A percentile compares a stretch with the other conserved stretches of the same genome.
Evolutionary conservation across 2,113 vertebrate species (phyloP).

Genomic region (Eublepharis macularius): DNA sequence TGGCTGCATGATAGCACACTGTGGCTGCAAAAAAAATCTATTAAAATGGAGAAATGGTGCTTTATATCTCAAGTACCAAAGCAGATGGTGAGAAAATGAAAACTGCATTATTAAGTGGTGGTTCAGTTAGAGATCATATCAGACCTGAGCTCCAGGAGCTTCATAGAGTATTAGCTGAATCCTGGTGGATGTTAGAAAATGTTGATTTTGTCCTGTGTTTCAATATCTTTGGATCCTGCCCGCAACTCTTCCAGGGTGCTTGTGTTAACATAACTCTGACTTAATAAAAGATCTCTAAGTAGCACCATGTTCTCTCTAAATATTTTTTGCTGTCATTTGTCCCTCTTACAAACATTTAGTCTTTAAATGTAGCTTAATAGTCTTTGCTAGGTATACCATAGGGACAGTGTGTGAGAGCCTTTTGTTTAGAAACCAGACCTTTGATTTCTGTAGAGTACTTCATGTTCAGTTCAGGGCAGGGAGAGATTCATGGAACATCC

Average conservation of each 20-base stretch:
- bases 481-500: background rate
- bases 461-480: background rate
- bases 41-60: conserved; percentile 6
- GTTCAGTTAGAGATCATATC: background rate
- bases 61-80: conserved; percentile 21
- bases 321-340: background rate
- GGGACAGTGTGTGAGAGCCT: background rate
- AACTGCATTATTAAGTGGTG: background rate
- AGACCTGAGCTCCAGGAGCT: background rate
- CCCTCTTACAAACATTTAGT: rapidly evolving
- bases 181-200: background rate
- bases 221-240: background rate
- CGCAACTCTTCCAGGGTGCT: background rate
- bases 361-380: background rate
- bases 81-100: background rate
- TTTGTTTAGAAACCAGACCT: background rate
- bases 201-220: background rate
- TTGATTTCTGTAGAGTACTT: background rate
- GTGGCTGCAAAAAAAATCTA: background rate
- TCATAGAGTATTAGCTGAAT: background rate
- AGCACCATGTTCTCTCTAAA: background rate
- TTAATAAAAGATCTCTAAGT: background rate
- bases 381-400: background rate
- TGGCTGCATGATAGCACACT: background rate
- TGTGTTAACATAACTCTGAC: background rate